phyloP scores from a whole-genome alignment of 2,113 vertebrate genomes.

The Rhegmatorhina hoffmannsi region DNA sequence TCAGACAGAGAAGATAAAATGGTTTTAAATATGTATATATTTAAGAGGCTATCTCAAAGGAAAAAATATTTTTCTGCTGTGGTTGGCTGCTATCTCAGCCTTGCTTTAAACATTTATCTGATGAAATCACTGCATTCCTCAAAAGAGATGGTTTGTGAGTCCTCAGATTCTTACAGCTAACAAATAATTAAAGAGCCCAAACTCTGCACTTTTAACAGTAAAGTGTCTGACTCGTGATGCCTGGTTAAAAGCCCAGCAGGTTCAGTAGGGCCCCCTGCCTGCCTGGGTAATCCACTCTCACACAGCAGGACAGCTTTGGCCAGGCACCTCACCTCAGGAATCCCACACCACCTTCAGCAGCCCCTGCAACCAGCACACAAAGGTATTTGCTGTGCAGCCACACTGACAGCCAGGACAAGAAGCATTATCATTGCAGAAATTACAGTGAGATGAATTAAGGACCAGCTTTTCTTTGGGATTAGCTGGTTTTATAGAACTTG shows the following conservation, averaged over 20 bases:
- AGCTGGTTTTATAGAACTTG: background rate
- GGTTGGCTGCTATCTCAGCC: slow-evolving; percentile 13
- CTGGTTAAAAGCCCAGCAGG: background rate
- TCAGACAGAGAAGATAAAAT: slow-evolving; percentile 14
- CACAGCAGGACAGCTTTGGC: background rate
- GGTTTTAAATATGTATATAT: slow-evolving; percentile 31
- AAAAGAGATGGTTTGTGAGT: background rate
- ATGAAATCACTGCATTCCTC: slow-evolving; percentile 55
- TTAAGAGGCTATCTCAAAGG: slow-evolving; percentile 47
- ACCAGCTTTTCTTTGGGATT: background rate
- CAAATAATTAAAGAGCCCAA: slow-evolving; percentile 50
- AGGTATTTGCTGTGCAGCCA: rapidly evolving
- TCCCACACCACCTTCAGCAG: background rate
- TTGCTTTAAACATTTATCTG: slow-evolving; percentile 56
- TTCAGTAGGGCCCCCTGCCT: background rate
- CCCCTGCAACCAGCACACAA: background rate
- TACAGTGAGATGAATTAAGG: background rate
- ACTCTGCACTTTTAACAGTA: background rate
- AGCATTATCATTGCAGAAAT: background rate
- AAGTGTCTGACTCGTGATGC: background rate
- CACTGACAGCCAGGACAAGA: background rate
- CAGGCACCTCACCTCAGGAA: background rate
- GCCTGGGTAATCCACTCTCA: background rate
- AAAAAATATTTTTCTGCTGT: slow-evolving; percentile 44
- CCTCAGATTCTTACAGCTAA: background rate